Evolutionary conservation across 2,113 vertebrate genomes (phyloP), one percentile per base, ranked within the genome.

Genomic region (Ochotona princeps): DNA sequence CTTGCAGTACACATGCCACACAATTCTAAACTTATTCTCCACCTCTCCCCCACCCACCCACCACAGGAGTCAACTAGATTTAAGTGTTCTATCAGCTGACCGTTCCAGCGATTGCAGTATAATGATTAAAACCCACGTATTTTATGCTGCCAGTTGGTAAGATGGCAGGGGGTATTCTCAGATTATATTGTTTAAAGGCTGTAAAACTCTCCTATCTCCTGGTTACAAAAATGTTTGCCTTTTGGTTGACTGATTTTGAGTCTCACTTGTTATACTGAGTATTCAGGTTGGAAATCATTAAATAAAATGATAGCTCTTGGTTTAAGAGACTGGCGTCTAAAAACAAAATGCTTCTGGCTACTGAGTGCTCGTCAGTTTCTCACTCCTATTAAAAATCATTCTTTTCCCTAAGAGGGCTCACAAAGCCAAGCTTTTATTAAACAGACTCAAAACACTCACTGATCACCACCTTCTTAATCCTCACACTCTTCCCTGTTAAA

Each of bases 241-340:
- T 97, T 95, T 94, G 95, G 94, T 93, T 96, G 61, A 96, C 83
- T 90, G 87, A 93, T 91, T 93, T 96, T 2, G n/a, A 94, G 82
- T 70, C 57, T 96, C 87, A 57, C 91, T 89, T 95, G 89, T 75
- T 70, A 95, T 81, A 90, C 26, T 94, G 97, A 80, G 26, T 2
- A 57, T 95, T 80, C 17, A 49, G 65, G 66, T 95, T 97, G 23
- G 76, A 97, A 97, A 90, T 97, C 93, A 93, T 93, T 96, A 97
- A 97, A 92, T 94, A 95, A 97, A 98, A 97, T 61, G 83, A 97
- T 70, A 95, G 88, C 95, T 96, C 97, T 89, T 94, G 85, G 70
- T 89, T 87, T 38, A 74, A 94, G 85, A 96, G 47, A 96, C 84
- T 70, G 89, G 63, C 94, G 83, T 95, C 89, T 94, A 89, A 97